Percentiles rank a stretch among this genome's conserved stretches.
phyloP scores from a whole-genome alignment of 1,140 invertebrate genomes.

The Bacillus rossius region DNA sequence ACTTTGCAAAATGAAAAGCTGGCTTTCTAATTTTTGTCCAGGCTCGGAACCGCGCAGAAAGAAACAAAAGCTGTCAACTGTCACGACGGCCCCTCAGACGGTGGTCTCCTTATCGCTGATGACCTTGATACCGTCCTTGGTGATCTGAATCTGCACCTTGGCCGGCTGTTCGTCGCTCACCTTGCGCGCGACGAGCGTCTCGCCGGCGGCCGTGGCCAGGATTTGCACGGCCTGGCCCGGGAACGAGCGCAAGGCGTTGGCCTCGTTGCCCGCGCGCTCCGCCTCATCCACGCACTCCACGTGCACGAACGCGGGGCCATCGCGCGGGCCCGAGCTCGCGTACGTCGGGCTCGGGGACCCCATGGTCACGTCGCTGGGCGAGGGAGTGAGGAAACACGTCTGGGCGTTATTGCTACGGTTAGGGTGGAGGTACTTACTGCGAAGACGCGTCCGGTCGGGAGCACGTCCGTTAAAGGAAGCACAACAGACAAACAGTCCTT shows the following conservation, averaged over 20 bases:
- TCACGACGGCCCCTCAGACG: too few relatives aligned
- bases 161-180: slow-evolving; percentile 42
- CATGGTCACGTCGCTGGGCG: slow-evolving; percentile 50
- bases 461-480: neutral
- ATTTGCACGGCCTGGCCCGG: slow-evolving; percentile 51
- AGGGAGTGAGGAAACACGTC: slow-evolving; percentile 44
- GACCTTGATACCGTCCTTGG: slow-evolving; percentile 66
- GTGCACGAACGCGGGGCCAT: slow-evolving; percentile 4
- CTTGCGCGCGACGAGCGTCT: slow-evolving; percentile 34
- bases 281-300: neutral
- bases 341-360: slow-evolving; percentile 43
- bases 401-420: slow-evolving; percentile 23
- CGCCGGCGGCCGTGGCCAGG: slow-evolving; percentile 35
- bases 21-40: too few relatives aligned
- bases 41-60: too few relatives aligned
- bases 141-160: slow-evolving; percentile 57
- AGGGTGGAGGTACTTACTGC: slow-evolving; percentile 42
- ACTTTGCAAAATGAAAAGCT: too few relatives aligned
- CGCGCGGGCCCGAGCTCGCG: slow-evolving; percentile 27
- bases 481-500: neutral
- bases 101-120: slow-evolving; percentile 69
- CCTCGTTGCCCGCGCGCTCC: slow-evolving; percentile 36
- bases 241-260: slow-evolving; percentile 32
- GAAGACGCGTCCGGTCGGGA: slow-evolving; percentile 5
- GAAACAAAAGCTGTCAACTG: too few relatives aligned